A percentile compares a stretch with the other conserved stretches of the same genome.
These are phyloP conservation scores for Pseudoatta argentina DNA, from an alignment of 1,140 invertebrate genomes.

Conservation along the genomic window DNA sequence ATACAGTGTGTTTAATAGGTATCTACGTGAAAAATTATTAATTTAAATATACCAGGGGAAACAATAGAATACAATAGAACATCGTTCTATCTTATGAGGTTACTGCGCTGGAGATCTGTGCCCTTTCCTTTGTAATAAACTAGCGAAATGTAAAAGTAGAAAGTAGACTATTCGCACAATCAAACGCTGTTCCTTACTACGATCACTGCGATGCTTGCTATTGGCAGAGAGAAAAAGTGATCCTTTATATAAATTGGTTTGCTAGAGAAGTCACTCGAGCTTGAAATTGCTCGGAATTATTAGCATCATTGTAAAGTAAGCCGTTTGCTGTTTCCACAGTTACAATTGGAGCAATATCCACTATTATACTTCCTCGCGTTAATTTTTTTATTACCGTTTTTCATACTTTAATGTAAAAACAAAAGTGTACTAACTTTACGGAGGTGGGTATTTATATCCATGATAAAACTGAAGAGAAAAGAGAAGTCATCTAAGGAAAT, in stretches of 20 bases:
- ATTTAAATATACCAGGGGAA: conserved; percentile 5
- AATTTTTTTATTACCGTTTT: conserved; percentile 25
- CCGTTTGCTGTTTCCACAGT: conserved; percentile 17
- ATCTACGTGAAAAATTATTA: conserved; percentile 14
- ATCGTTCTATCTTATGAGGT: background rate
- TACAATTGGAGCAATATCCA: conserved; percentile 29
- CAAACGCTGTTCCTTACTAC: conserved; percentile 34
- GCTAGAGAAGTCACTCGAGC: conserved; percentile 59
- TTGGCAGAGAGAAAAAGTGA: conserved; percentile 57
- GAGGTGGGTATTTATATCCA: background rate
- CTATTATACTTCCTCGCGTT: background rate
- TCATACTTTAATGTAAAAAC: background rate
- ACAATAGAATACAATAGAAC: background rate
- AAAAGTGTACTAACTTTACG: background rate
- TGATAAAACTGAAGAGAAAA: conserved; percentile 4
- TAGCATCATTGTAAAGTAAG: conserved; percentile 33
- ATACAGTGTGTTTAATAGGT: background rate
- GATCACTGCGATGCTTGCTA: conserved; percentile 56
- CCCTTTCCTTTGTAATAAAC: conserved; percentile 30
- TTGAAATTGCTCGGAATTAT: conserved; percentile 68
- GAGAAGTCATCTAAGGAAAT: conserved; percentile 1
- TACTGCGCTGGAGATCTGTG: conserved; percentile 17
- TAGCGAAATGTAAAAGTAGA: conserved; percentile 56
- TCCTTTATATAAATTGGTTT: conserved; percentile 65
- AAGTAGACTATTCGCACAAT: conserved; percentile 69